These are phyloP conservation scores for Pedicia rivosa DNA, from an alignment of 2,888 invertebrate genomes.

Conservation along the genomic window DNA sequence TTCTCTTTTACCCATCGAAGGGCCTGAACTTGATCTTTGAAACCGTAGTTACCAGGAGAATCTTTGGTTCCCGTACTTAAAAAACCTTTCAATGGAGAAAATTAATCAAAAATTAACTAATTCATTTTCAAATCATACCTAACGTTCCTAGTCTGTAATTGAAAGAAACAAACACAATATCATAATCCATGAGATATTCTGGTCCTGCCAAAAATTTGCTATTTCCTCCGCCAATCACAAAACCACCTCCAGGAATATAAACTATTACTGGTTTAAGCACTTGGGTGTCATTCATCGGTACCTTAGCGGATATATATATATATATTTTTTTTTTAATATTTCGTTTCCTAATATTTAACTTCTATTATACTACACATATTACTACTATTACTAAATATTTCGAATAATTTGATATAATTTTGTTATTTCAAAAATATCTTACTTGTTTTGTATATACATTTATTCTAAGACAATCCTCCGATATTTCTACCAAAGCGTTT, in stretches of 20 bases:
- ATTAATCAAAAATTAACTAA: too few species aligned
- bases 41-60: slow-evolving; percentile 38
- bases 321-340: too few species aligned
- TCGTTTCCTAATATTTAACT: too few species aligned
- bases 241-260: slow-evolving; percentile 47
- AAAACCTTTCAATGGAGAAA: too few species aligned
- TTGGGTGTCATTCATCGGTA: background rate
- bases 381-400: background rate
- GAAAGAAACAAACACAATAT: slow-evolving; percentile 41
- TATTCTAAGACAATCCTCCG: slow-evolving; percentile 37
- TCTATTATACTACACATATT: too few species aligned
- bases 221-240: slow-evolving; percentile 36
- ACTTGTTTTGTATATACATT: slow-evolving; percentile 34
- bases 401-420: background rate
- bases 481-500: slow-evolving; percentile 16
- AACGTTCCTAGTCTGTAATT: slow-evolving; percentile 43
- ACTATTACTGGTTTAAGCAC: slow-evolving; percentile 37
- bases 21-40: slow-evolving; percentile 39
- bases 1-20: slow-evolving; percentile 36
- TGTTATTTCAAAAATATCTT: too few species aligned
- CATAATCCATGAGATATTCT: slow-evolving; percentile 38
- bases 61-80: slow-evolving; percentile 34
- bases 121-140: too few species aligned
- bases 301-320: background rate
- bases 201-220: slow-evolving; percentile 36